A percentile compares a stretch with the other conserved stretches of the same genome.
These are phyloP conservation scores for Pimephales promelas DNA, from an alignment of 2,113 vertebrate genomes.

Conservation along the genomic window DNA sequence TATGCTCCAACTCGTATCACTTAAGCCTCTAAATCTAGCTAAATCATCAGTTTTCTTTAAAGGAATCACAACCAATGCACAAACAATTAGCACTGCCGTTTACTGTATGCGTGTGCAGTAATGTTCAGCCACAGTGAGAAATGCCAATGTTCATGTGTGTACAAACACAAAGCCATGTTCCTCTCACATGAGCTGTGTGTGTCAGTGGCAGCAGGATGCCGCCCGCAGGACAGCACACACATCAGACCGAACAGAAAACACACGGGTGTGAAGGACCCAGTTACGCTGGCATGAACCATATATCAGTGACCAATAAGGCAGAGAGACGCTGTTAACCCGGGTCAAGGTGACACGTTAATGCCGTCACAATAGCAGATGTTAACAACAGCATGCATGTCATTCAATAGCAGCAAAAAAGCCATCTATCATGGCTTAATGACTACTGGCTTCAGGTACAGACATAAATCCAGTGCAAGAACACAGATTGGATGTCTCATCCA, in stretches of 20 bases:
- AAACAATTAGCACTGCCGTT: neutral
- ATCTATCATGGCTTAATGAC: slow-evolving; percentile 32
- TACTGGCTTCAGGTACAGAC: neutral
- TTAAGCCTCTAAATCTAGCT: neutral
- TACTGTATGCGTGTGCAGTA: neutral
- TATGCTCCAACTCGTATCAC: neutral
- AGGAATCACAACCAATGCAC: neutral
- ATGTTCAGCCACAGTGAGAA: neutral
- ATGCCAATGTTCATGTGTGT: neutral
- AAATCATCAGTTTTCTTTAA: slow-evolving; percentile 5
- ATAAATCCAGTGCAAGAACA: slow-evolving; percentile 20
- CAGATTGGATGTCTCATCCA: neutral
- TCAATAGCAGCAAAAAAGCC: neutral
- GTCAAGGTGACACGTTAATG: slow-evolving; percentile 42
- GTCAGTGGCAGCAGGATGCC: neutral
- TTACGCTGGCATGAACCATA: neutral
- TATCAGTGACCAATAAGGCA: slow-evolving; percentile 1
- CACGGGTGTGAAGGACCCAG: slow-evolving; percentile 2
- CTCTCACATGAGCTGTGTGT: neutral
- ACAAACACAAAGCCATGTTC: slow-evolving; percentile 21
- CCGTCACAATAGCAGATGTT: neutral
- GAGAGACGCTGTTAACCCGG: neutral
- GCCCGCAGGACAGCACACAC: neutral
- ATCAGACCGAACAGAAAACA: neutral
- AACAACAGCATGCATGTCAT: slow-evolving; percentile 24